Base-by-base conservation (phyloP, 2,888 invertebrate species). In the Chrysomela aeneicollis region DNA sequence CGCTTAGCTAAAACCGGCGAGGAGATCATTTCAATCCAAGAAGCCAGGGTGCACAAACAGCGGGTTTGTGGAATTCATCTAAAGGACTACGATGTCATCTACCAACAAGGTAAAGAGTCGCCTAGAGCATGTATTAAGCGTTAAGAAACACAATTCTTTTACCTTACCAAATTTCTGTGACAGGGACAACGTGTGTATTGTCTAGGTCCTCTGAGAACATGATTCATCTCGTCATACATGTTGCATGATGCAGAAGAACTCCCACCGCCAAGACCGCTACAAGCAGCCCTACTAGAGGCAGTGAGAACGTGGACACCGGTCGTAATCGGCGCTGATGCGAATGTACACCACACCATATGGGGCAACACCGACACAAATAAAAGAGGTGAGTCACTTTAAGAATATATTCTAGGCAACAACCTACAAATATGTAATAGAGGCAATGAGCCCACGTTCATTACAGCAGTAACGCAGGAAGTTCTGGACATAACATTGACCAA, bases 301-400 rank as follows among this genome's bases (percentile, higher is more conserved):
- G 42, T 15, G 6, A 42, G 42, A 15, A 42, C 42, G 42, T 15
- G 42, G 15, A 42, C 15, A 42, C 42, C 42, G 15, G 42, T 51
- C 12, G 17, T 63, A 18, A 58, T 51, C 15, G 26, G 46, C 6
- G 52, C 53, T 8, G 63, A 63, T 19, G 53, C 59, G 12, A 59
- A 63, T 32, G 22, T 59, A 47, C 51, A 59, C 47, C 63, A 63
- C 35, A 9, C 18, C 2, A 26, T 30, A 1, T 63, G 59, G 30
- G 46, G 53, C 1, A 59, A 47, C 15, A 32, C 51, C 0, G n/a
- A 59, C 32, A 59, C 19, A 30, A 63, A 59, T 32, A 15, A 19
- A 30, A 63, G 52, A 53, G 30, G 63, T 58, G 47, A 59, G 35
- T 57, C 8, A 15, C 42, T 62, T 15, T 26, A 50, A 22, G 32